Evolutionary conservation across 2,113 vertebrate species (phyloP).

Genomic region (Triplophysa tibetana): DNA sequence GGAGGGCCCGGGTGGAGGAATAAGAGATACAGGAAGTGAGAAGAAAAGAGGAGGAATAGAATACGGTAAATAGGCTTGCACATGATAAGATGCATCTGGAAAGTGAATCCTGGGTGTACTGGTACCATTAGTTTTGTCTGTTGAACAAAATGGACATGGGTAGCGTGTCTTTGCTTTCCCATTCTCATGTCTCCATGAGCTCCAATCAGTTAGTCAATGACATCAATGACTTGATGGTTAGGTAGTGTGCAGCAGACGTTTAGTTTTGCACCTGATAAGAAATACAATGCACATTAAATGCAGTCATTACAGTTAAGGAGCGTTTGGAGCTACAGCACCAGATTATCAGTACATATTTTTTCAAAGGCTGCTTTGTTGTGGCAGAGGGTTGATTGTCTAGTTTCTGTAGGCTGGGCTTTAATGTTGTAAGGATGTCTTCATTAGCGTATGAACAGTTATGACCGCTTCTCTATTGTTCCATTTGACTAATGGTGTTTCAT

Average conservation of each 20-base stretch:
- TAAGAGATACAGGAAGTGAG: slow-evolving; percentile 1
- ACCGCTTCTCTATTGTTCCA: background rate
- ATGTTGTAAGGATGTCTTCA: slow-evolving; percentile 9
- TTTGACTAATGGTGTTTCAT: background rate
- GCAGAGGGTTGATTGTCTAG: slow-evolving; percentile 16
- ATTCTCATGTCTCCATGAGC: background rate
- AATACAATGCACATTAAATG: background rate
- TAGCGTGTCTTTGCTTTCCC: background rate
- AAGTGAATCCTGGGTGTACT: background rate
- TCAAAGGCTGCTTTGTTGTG: background rate
- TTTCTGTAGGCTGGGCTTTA: slow-evolving; percentile 8
- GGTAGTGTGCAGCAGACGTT: background rate
- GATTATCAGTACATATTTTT: slow-evolving; percentile 3
- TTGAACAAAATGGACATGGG: background rate
- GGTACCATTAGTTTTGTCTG: background rate
- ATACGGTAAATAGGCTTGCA: background rate
- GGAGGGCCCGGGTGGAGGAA: background rate
- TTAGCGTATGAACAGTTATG: background rate
- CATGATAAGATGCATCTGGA: slow-evolving; percentile 30
- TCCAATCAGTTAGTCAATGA: background rate
- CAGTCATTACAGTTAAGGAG: slow-evolving; percentile 14
- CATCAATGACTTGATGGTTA: background rate
- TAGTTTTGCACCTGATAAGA: background rate
- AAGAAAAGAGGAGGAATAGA: slow-evolving; percentile 1
- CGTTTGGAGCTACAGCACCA: background rate